Evolutionary conservation across 2,113 vertebrate genomes (phyloP).

Genomic region (Bettongia penicillata): DNA sequence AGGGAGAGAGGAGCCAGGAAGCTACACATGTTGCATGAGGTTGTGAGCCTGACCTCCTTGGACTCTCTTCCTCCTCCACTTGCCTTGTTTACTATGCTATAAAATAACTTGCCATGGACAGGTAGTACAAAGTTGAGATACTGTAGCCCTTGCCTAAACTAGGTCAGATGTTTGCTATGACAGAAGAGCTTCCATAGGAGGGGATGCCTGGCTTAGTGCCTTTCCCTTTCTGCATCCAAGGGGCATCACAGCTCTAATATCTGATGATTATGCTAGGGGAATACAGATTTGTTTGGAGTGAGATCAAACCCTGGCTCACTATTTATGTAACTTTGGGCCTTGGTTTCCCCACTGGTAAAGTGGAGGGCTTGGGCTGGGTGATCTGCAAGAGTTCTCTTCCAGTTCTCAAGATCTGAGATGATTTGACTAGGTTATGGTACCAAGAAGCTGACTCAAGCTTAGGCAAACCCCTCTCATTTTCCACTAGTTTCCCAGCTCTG

Average conservation of each 20-base stretch:
- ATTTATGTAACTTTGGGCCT: neutral
- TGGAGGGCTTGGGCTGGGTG: neutral
- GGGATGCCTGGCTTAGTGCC: neutral
- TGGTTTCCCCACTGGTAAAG: constrained; percentile 5
- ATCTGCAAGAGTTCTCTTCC: too few relatives aligned
- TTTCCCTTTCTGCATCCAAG: neutral
- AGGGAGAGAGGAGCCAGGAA: neutral
- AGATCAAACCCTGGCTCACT: constrained; percentile 35
- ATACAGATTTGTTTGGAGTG: neutral
- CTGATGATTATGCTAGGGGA: neutral
- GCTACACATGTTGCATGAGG: neutral
- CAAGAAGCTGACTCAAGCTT: neutral
- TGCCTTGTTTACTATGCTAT: constrained; percentile 56
- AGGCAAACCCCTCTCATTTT: neutral
- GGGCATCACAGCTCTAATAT: neutral
- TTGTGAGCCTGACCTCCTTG: constrained; percentile 11
- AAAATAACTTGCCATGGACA: neutral
- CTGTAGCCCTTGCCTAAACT: neutral
- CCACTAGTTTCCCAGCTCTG: neutral
- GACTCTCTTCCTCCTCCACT: constrained; percentile 58
- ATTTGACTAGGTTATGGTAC: neutral
- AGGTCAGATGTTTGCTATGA: neutral
- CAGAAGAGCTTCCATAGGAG: neutral
- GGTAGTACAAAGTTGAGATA: neutral
- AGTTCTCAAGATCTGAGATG: neutral